These are phyloP conservation scores for Campoletis sonorensis DNA, from an alignment of 1,140 invertebrate genomes.

Conservation along the genomic window DNA sequence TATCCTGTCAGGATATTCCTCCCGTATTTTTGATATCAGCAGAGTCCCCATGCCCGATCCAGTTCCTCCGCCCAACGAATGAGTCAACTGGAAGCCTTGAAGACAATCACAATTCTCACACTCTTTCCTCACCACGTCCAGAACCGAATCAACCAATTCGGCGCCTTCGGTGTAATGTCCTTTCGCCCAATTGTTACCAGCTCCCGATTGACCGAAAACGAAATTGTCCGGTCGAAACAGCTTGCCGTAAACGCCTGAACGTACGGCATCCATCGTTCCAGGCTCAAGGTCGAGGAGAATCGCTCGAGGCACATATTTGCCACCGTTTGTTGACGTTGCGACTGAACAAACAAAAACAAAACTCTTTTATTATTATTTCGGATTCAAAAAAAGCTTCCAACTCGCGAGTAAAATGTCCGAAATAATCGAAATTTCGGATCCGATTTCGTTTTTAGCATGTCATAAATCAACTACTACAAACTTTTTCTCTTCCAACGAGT, in stretches of 20 bases:
- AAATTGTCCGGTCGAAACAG: slow-evolving; percentile 87
- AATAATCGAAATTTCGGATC: too few relatives aligned
- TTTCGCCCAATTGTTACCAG: slow-evolving; percentile 87
- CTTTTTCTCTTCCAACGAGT: too few relatives aligned
- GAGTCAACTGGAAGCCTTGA: slow-evolving; percentile 83
- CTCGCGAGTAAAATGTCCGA: too few relatives aligned
- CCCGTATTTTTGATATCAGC: slow-evolving; percentile 80
- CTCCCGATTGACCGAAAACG: slow-evolving; percentile 82
- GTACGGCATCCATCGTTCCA: slow-evolving; percentile 75
- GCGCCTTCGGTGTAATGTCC: slow-evolving; percentile 89
- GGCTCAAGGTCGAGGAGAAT: slow-evolving; percentile 87
- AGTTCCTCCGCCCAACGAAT: slow-evolving; percentile 71
- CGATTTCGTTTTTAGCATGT: too few relatives aligned
- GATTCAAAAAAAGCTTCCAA: too few relatives aligned
- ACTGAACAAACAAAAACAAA: too few relatives aligned
- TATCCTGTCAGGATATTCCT: slow-evolving; percentile 82
- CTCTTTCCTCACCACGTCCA: slow-evolving; percentile 83
- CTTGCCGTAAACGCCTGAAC: slow-evolving; percentile 82
- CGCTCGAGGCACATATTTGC: slow-evolving; percentile 85
- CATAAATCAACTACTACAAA: too few relatives aligned
- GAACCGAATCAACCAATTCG: slow-evolving; percentile 85
- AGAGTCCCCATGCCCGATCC: slow-evolving; percentile 81
- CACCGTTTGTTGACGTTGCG: too few relatives aligned
- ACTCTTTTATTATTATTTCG: too few relatives aligned
- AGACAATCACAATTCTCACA: slow-evolving; percentile 58